A percentile compares a stretch with the other conserved stretches of the same genome.
Evolutionary conservation across 2,113 vertebrate genomes (phyloP).

Genomic region (Leptodactylus fuscus): DNA sequence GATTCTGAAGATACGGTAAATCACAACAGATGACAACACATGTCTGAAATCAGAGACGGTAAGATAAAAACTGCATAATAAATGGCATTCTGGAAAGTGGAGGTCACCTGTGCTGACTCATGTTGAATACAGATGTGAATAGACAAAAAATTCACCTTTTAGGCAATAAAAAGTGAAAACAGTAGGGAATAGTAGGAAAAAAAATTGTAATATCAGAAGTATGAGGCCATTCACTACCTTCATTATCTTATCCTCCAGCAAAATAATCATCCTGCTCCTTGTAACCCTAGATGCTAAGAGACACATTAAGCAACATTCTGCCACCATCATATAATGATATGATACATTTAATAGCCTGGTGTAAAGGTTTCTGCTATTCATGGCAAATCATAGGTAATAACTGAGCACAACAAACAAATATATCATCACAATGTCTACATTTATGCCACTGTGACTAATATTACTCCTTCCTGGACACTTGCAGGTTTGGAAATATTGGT

Average conservation of each 20-base stretch:
- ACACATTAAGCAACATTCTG: slow-evolving; percentile 9
- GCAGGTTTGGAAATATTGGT: background rate
- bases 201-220: background rate
- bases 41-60: slow-evolving; percentile 23
- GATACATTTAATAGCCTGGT: background rate
- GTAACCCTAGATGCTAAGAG: background rate
- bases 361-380: slow-evolving; percentile 10
- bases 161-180: background rate
- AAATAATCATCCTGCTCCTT: background rate
- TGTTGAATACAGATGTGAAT: background rate
- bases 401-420: background rate
- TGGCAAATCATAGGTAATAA: slow-evolving; percentile 3
- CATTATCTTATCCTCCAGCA: background rate
- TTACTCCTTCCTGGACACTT: background rate
- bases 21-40: slow-evolving; percentile 25
- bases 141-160: background rate
- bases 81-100: slow-evolving; percentile 15
- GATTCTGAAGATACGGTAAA: slow-evolving; percentile 4
- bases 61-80: slow-evolving; percentile 26
- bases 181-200: too few relatives aligned
- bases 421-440: background rate
- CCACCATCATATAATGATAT: background rate
- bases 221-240: too few relatives aligned
- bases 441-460: background rate
- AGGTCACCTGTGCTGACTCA: background rate